A percentile compares a stretch with the other conserved stretches of the same genome.
Conservation (phyloP, 2,888 invertebrate species). For the Bruchidius siliquastri region DNA sequence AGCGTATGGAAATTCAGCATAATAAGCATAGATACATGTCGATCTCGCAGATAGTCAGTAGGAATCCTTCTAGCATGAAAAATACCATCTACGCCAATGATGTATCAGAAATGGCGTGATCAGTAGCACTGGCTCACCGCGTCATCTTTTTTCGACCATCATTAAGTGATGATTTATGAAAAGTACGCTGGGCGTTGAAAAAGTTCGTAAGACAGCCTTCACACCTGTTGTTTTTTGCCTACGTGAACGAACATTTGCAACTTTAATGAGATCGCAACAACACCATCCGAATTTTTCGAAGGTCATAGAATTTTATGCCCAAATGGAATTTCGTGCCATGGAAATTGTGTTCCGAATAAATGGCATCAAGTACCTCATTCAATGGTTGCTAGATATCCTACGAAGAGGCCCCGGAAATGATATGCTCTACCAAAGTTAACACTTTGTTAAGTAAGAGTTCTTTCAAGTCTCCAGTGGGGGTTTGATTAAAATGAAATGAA, state of each 20-base stretch:
- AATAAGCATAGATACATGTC: too few relatives aligned
- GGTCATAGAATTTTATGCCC: not conserved
- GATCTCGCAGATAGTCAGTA: too few relatives aligned
- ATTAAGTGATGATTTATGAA: not conserved
- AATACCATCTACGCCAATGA: not conserved
- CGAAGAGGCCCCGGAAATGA: too few relatives aligned
- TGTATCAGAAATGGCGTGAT: not conserved
- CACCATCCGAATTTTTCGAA: not conserved
- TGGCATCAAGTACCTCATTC: too few relatives aligned
- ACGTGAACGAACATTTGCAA: not conserved
- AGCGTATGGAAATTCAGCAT: too few relatives aligned
- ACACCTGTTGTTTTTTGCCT: not conserved
- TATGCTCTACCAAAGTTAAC: too few relatives aligned
- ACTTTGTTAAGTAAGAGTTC: too few relatives aligned
- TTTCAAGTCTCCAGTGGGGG: too few relatives aligned
- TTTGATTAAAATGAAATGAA: too few relatives aligned
- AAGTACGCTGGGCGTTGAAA: not conserved
- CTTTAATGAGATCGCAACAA: not conserved
- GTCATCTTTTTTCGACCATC: not conserved
- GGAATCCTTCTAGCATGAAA: not conserved
- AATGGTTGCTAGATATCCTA: too few relatives aligned
- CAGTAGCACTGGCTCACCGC: not conserved
- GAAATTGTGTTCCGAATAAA: too few relatives aligned
- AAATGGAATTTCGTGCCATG: too few relatives aligned
- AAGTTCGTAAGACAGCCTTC: not conserved